A percentile compares a stretch with the other conserved stretches of the same genome.
phyloP scores from a whole-genome alignment of 2,797 vertebrate genomes.

The Darevskia mixta region DNA sequence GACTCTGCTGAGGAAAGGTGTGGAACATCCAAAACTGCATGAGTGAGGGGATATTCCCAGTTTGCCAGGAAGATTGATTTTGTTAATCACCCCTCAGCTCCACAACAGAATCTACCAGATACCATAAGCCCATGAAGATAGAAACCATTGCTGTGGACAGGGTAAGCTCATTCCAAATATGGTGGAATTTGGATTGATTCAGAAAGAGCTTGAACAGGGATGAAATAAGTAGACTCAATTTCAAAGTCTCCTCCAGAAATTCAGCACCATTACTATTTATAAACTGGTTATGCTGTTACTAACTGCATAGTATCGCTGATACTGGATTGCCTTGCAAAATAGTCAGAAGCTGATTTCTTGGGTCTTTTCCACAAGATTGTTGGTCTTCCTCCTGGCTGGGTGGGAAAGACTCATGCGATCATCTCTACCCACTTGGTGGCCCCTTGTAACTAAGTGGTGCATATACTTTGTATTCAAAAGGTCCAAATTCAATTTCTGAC shows the following conservation, averaged over 20 bases:
- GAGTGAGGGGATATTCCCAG: no score
- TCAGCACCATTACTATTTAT: neutral
- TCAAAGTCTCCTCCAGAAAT: neutral
- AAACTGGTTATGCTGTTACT: neutral
- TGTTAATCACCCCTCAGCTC: no score
- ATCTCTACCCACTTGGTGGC: neutral
- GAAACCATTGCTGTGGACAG: neutral
- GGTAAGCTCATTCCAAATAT: neutral
- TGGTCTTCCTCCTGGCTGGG: neutral
- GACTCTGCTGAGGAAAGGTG: no score
- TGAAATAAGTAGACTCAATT: neutral
- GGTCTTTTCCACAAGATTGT: neutral
- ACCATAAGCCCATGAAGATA: neutral
- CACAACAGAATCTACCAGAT: no score
- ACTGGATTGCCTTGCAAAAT: neutral
- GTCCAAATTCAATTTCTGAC: no score
- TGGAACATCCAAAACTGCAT: no score
- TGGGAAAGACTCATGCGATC: neutral
- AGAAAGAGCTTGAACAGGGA: neutral
- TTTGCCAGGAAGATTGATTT: no score
- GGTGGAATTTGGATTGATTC: neutral
- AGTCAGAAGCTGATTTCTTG: neutral
- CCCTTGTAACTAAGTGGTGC: no score
- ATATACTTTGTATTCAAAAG: no score
- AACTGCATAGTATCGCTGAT: neutral